phyloP scores from a whole-genome alignment of 2,797 vertebrate species.

The Pelochelys cantorii region DNA sequence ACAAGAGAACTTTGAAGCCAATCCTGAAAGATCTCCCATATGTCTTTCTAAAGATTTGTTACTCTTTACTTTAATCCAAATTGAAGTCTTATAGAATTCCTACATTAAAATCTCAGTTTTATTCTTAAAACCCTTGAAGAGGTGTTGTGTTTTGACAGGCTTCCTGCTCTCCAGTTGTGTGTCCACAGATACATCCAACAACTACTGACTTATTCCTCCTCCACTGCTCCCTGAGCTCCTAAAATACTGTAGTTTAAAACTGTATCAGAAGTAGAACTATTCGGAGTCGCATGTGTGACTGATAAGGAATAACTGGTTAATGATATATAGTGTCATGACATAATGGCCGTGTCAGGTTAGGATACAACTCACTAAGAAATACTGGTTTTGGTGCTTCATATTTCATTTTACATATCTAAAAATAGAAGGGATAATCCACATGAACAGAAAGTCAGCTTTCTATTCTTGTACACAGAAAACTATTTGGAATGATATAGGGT shows the following conservation, averaged over 20 bases:
- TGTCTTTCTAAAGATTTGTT: slow-evolving; percentile 69
- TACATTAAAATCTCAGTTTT: slow-evolving; percentile 48
- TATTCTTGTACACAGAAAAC: not conserved
- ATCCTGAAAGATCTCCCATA: slow-evolving; percentile 73
- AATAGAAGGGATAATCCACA: not conserved
- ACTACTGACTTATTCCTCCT: not conserved
- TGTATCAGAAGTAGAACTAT: not conserved
- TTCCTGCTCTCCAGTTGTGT: slow-evolving; percentile 24
- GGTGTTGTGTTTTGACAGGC: not conserved
- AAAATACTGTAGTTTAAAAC: not conserved
- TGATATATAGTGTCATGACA: not conserved
- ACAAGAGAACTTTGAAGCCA: slow-evolving; percentile 71
- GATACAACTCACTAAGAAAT: not conserved
- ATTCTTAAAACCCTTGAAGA: slow-evolving; percentile 58
- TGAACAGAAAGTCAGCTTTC: not conserved
- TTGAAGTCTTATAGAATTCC: slow-evolving; percentile 59
- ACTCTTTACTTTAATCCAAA: slow-evolving; percentile 67
- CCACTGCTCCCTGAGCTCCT: not conserved
- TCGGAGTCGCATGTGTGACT: not conserved
- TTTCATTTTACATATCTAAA: slow-evolving; percentile 27
- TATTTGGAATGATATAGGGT: slow-evolving; percentile 31
- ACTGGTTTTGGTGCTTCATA: not conserved
- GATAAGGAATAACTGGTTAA: not conserved
- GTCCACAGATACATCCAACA: not conserved
- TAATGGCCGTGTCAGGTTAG: not conserved